These are phyloP conservation scores for Diabrotica undecimpunctata DNA, from an alignment of 1,140 invertebrate genomes.

Conservation along the genomic window DNA sequence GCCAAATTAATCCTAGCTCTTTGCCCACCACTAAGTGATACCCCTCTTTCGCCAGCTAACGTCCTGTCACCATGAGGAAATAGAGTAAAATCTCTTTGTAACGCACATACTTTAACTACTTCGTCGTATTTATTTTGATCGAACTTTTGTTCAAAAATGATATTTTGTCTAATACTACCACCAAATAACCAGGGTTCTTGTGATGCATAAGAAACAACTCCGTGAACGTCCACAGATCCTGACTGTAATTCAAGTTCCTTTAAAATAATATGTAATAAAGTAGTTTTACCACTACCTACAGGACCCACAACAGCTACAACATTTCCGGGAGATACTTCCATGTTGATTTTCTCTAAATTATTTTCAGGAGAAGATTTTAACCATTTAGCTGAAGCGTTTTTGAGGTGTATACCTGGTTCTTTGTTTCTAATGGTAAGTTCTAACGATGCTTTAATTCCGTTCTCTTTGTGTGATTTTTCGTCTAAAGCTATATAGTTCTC, in stretches of 20 bases:
- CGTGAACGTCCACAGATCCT: constrained; percentile 41
- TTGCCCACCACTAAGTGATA: constrained; percentile 86
- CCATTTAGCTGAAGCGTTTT: constrained; percentile 58
- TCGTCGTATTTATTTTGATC: constrained; percentile 57
- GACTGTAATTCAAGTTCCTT: constrained; percentile 67
- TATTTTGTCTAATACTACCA: constrained; percentile 57
- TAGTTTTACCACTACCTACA: constrained; percentile 73
- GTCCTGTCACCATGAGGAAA: constrained; percentile 71
- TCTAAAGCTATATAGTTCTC: background rate
- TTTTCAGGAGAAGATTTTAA: constrained; percentile 50
- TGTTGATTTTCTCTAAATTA: constrained; percentile 54
- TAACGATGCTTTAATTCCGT: background rate
- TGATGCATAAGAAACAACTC: constrained; percentile 58
- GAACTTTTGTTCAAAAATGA: constrained; percentile 56
- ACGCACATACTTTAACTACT: constrained; percentile 59
- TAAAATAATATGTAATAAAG: constrained; percentile 76
- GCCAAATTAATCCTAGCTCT: constrained; percentile 84
- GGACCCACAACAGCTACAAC: constrained; percentile 66
- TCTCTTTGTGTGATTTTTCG: background rate
- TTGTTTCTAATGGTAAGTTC: background rate
- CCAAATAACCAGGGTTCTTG: constrained; percentile 60
- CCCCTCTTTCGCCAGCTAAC: constrained; percentile 79
- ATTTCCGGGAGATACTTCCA: constrained; percentile 53
- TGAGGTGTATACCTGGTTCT: constrained; percentile 38
- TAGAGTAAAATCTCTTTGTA: constrained; percentile 65